Percentiles rank a stretch among this genome's conserved stretches.
phyloP scores from a whole-genome alignment of 64 coral and sea anemone genomes.

The Cladopsammia gracilis region DNA sequence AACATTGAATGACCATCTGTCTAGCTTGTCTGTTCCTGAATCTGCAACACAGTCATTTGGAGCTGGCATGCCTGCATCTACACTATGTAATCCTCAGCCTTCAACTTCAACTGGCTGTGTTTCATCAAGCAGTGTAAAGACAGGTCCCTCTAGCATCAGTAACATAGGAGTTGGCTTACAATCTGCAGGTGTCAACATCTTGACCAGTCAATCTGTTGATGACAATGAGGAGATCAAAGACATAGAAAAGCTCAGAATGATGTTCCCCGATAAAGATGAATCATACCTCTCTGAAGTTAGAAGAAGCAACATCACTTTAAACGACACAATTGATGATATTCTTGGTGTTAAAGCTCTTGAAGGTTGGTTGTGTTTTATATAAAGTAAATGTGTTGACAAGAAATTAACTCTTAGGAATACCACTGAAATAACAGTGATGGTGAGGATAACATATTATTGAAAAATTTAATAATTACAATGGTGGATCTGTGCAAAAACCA shows the following conservation, averaged over 20 bases:
- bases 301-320: constrained; percentile 37
- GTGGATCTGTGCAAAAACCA: too few relatives aligned
- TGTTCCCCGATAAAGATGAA: constrained; percentile 35
- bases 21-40: background rate
- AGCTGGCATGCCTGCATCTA: background rate
- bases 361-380: background rate
- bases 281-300: constrained; percentile 34
- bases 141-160: background rate
- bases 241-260: constrained; percentile 4
- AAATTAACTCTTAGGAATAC: background rate
- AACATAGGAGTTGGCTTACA: background rate
- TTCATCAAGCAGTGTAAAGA: background rate
- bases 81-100: background rate
- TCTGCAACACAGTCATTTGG: background rate
- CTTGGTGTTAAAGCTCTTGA: background rate
- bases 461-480: background rate
- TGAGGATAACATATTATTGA: background rate
- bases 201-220: background rate
- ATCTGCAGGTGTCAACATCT: background rate
- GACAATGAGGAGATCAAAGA: constrained; percentile 11
- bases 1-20: background rate
- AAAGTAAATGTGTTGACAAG: background rate
- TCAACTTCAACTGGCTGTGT: too few relatives aligned
- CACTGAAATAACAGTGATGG: background rate
- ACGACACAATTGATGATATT: constrained; percentile 46